Conservation (phyloP, 2,888 invertebrate species). For the Harmothoe impar region DNA sequence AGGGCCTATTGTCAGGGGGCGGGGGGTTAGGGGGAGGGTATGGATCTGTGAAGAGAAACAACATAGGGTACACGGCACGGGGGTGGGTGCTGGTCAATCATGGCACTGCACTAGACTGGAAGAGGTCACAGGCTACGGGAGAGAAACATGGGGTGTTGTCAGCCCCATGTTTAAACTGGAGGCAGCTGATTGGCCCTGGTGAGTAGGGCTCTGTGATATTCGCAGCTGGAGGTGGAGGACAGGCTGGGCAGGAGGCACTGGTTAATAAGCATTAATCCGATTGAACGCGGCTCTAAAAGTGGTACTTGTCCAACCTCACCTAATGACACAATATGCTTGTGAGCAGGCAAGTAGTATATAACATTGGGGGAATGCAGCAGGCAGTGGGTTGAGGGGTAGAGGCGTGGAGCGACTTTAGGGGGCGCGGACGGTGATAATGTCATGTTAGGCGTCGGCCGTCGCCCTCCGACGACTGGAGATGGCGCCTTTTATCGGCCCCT, state of each 20-base stretch:
- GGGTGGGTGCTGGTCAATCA: not conserved
- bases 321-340: not conserved
- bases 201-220: not conserved
- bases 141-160: too few species aligned
- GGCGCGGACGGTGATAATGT: not conserved
- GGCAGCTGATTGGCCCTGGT: not conserved
- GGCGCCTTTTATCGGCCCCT: not conserved
- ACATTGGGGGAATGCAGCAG: not conserved
- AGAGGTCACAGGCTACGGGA: too few species aligned
- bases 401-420: not conserved
- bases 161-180: not conserved
- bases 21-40: not conserved
- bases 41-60: not conserved
- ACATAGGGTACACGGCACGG: not conserved
- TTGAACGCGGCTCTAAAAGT: not conserved
- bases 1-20: not conserved
- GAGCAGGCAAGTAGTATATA: not conserved
- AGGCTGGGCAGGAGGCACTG: not conserved
- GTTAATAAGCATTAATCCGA: not conserved
- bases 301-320: not conserved
- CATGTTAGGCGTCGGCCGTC: slow-evolving; percentile 5
- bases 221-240: not conserved
- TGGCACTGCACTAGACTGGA: not conserved
- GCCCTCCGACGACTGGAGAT: not conserved
- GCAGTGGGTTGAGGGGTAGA: not conserved